Base-by-base conservation (phyloP, 2,888 invertebrate species). In the Cremastinae sp. region DNA sequence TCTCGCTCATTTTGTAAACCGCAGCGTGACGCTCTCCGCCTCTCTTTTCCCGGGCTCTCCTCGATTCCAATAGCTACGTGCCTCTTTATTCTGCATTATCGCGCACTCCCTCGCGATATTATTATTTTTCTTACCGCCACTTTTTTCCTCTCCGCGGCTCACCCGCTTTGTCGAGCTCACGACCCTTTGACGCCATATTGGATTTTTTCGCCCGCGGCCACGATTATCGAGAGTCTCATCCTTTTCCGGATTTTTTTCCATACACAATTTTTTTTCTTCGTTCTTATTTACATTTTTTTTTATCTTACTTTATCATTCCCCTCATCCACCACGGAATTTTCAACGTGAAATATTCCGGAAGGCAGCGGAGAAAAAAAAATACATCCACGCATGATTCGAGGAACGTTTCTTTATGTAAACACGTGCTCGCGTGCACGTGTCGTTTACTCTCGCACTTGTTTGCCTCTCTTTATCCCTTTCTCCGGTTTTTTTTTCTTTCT, bases 1-100 rank as follows among this genome's bases (percentile, higher is more conserved):
- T 28, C 28, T 28, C 41, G 65, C 53, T 55, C 39, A 65, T 61
- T 65, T 75, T 71, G 75, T 70, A 22, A 47, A 53, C 70, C 70
- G 70, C 75, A 71, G 59, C 51, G 53, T 65, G 53, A 65, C 70
- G 61, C 28, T 66, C 18, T 61, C 41, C 47, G 22, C 8, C 20
- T 9, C 12, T n/a, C 10, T n/a, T 37, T n/a, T 20, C 45, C 7
- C 2, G 28, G 28, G 28, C 5, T 22, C n/a, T n/a, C 5, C 10
- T 47, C 43, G 20, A 20, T 39, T 22, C 16, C 39, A n/a, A 41
- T 39, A n/a, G n/a, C 16, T 43, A 22, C 43, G 59, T 59, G 59
- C 45, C 43, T 59, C 45, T 45, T 39, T 43, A 43, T 22, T 14
- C 22, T 22, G 59, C 45, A 59, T 59, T 59, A 59, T 59, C 59